phyloP scores from a whole-genome alignment of 2,113 vertebrate genomes.

The Noctilio leporinus region DNA sequence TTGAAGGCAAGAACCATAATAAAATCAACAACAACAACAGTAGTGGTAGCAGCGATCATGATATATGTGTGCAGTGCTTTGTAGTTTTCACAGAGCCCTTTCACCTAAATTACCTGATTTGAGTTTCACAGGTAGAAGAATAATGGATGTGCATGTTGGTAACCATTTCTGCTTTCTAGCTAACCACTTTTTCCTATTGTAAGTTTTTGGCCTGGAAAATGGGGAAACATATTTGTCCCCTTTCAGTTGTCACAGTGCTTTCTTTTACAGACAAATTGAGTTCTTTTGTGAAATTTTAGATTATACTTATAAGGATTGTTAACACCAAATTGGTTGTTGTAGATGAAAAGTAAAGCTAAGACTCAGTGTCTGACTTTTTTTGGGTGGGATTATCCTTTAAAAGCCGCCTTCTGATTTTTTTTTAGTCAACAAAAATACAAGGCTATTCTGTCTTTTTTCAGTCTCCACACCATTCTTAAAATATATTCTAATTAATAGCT shows the following conservation, averaged over 20 bases:
- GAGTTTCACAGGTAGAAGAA: neutral
- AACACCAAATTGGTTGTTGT: constrained; percentile 1
- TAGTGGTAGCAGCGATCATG: neutral
- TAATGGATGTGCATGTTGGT: neutral
- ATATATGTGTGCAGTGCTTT: neutral
- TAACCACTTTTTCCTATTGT: neutral
- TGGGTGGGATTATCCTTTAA: neutral
- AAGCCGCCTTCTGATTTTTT: neutral
- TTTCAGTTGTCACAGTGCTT: neutral
- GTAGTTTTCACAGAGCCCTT: neutral
- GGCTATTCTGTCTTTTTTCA: neutral
- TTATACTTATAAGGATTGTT: neutral
- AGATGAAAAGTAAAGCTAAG: neutral
- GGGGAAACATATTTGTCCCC: neutral
- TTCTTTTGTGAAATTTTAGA: constrained; percentile 16
- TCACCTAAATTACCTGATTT: neutral
- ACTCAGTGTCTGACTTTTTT: neutral
- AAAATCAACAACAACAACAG: neutral
- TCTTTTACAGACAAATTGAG: neutral
- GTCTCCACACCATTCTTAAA: neutral
- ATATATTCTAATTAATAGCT: neutral
- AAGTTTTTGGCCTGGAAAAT: constrained; percentile 11
- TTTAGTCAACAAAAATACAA: neutral
- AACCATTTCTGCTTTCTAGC: constrained; percentile 21
- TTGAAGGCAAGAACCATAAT: neutral